These are phyloP conservation scores for Laticauda colubrina DNA, from an alignment of 2,113 vertebrate species.

Conservation along the genomic window DNA sequence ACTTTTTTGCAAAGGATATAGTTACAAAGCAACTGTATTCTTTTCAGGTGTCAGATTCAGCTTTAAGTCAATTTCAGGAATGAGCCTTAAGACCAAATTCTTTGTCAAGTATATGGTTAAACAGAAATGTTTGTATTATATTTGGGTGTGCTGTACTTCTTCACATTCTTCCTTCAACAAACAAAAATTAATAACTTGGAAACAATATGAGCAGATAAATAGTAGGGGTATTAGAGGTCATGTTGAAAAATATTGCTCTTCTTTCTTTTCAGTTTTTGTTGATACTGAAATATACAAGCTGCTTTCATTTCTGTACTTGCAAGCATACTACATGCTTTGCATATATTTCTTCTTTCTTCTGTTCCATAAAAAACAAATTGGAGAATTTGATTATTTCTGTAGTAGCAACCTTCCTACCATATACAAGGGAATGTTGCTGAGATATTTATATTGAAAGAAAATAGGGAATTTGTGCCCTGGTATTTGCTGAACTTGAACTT, in stretches of 20 bases:
- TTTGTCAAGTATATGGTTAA: background rate
- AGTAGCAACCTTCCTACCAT: background rate
- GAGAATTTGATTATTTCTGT: background rate
- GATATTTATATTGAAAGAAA: background rate
- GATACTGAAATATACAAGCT: background rate
- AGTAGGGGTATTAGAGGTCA: background rate
- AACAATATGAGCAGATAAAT: background rate
- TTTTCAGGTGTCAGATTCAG: background rate
- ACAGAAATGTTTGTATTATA: background rate
- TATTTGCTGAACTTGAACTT: background rate
- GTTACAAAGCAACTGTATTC: background rate
- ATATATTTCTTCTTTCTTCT: background rate
- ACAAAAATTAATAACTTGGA: conserved; percentile 3
- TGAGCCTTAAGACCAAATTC: background rate
- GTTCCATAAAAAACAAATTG: background rate
- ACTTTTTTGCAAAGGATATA: background rate
- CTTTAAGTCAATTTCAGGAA: background rate
- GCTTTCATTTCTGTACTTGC: conserved; percentile 7
- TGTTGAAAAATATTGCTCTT: conserved; percentile 1
- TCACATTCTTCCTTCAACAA: background rate
- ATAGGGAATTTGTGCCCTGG: background rate
- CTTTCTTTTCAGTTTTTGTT: background rate
- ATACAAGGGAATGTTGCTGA: background rate
- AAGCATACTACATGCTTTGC: background rate
- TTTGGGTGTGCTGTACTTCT: background rate